Evolutionary conservation across 2,797 vertebrate genomes (phyloP).

Genomic region (Ctenochaetus hawaiiensis): DNA sequence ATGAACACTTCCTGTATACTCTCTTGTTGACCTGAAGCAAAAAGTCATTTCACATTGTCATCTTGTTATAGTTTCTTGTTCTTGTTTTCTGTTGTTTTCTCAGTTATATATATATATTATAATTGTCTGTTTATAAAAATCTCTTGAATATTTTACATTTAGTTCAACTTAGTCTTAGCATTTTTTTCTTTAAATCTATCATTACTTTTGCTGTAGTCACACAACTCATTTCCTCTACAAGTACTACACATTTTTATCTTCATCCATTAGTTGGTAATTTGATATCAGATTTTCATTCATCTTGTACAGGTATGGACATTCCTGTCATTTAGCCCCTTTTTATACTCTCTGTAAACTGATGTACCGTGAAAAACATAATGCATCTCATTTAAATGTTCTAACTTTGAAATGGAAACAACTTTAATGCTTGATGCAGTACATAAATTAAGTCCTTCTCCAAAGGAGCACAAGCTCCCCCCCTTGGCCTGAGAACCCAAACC

Average conservation of each 20-base stretch:
- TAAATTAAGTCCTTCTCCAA: constrained; percentile 37
- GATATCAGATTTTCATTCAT: background rate
- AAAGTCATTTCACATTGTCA: background rate
- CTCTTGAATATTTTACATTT: background rate
- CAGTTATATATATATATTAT: background rate
- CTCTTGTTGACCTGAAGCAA: too few relatives aligned
- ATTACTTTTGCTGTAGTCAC: background rate
- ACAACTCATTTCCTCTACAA: background rate
- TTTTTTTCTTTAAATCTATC: background rate
- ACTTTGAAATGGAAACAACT: constrained; percentile 25
- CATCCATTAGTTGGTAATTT: background rate
- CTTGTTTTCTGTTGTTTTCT: background rate
- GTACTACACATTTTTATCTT: background rate
- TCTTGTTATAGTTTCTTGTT: background rate
- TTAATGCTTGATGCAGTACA: constrained; percentile 22
- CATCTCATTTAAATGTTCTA: background rate
- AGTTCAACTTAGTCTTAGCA: background rate
- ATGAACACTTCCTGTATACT: too few relatives aligned
- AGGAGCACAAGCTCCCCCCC: background rate
- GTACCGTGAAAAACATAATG: background rate
- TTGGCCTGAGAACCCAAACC: background rate
- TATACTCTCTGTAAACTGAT: background rate
- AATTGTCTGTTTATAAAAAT: background rate
- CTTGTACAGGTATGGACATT: background rate
- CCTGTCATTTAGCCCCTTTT: background rate